phyloP scores from a whole-genome alignment of 2,113 vertebrate genomes.

The Fukomys damarensis region DNA sequence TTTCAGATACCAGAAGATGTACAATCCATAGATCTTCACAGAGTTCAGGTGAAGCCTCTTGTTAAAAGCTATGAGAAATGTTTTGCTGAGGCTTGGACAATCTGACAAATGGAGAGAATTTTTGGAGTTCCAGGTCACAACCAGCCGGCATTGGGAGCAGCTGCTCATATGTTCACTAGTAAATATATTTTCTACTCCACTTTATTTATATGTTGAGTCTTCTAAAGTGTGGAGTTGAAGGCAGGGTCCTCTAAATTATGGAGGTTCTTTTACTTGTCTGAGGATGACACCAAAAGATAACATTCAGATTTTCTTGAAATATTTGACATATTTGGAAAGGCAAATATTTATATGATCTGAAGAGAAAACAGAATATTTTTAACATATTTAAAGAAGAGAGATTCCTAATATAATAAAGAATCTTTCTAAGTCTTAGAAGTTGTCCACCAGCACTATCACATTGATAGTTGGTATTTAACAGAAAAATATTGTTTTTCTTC shows the following conservation, averaged over 20 bases:
- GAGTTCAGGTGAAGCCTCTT: not conserved
- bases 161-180: not conserved
- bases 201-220: not conserved
- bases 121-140: not conserved
- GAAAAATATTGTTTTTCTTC: not conserved
- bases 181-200: not conserved
- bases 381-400: constrained; percentile 71
- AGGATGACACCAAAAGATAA: not conserved
- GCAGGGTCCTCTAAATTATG: not conserved
- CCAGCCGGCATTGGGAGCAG: not conserved
- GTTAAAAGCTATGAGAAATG: not conserved
- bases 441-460: not conserved
- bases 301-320: constrained; percentile 54
- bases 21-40: not conserved
- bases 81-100: not conserved
- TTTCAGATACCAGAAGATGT: not conserved
- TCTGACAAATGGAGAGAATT: not conserved
- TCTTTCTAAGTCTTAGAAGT: not conserved
- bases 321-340: constrained; percentile 69
- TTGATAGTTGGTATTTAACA: not conserved
- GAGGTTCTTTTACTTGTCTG: not conserved
- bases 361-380: too few relatives aligned
- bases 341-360: too few relatives aligned
- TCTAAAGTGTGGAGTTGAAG: not conserved
- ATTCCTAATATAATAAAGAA: constrained; percentile 64